Evolutionary conservation across 2,888 invertebrate genomes (phyloP), one percentile per base, ranked within the genome.

Genomic region (Cataglyphis albicans): DNA sequence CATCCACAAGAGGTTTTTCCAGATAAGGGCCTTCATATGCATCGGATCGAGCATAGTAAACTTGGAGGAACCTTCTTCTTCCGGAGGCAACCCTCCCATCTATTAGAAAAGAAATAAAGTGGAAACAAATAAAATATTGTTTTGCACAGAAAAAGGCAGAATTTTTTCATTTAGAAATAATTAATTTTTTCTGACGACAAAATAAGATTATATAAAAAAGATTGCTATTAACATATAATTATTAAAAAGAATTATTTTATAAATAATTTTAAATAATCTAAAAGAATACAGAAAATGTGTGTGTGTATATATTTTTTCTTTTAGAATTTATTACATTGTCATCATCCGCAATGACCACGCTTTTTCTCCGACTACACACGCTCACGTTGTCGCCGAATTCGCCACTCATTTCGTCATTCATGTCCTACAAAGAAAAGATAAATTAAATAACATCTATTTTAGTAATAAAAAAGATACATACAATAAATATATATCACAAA

Each of bases 1-100:
- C 96, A 98, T 97, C 96, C 98, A 97, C 75, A 98, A 95, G 91
- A 98, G 97, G 93, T 98, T 98, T 94, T 98, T 98, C 97, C 98
- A 98, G 65, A 98, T 96, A 32, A 98, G 95, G 0, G 98, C 98
- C 90, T 96, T 96, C 97, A 98, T 97, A 91, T 98, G 97, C 91
- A 96, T 95, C 87, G 95, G 95, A 90, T 97, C 96, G 95, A 97
- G 95, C 57, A 97, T 96, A 93, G 96, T 96, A 70, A 96, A 90
- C 3, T 89, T 92, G 0, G 87, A 88, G 4, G 89, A 85, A 3
- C 95, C 95, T 0, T 96, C 95, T 87, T 97, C 97, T 73, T 97
- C 97, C 0, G 97, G 97, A 0, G 98, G 97, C 86, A 97, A 91
- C 59, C 97, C 97, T 21, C 96, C 96, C 1, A 96, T 61, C 94